Conservation (phyloP, 2,797 vertebrate species). For the Crotalus adamanteus region DNA sequence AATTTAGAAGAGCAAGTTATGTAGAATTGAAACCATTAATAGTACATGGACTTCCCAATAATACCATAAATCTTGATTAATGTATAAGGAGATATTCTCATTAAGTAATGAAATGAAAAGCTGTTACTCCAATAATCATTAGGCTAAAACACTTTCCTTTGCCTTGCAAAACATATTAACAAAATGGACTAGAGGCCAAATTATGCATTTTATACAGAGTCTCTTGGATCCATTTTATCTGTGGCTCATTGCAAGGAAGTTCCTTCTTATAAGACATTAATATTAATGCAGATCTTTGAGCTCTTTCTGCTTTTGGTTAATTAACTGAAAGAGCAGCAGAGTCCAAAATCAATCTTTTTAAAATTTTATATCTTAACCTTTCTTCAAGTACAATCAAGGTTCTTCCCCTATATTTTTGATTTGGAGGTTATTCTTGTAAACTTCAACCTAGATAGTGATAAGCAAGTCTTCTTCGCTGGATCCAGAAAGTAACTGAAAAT, state of each 20-base stretch:
- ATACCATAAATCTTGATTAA: slow-evolving; percentile 17
- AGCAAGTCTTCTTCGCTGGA: not conserved
- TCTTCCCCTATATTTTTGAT: slow-evolving; percentile 35
- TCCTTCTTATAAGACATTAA: slow-evolving; percentile 50
- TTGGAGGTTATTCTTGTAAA: slow-evolving; percentile 41
- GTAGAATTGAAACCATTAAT: slow-evolving; percentile 15
- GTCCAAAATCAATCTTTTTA: slow-evolving; percentile 55
- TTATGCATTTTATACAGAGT: slow-evolving; percentile 40
- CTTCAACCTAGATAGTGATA: slow-evolving; percentile 13
- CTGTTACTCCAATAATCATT: slow-evolving; percentile 14
- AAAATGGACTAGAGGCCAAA: slow-evolving; percentile 42
- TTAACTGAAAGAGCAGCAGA: slow-evolving; percentile 53
- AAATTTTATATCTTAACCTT: slow-evolving; percentile 55
- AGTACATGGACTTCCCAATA: slow-evolving; percentile 17
- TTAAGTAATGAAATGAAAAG: slow-evolving; percentile 31
- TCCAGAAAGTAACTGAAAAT: not conserved
- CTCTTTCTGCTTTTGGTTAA: slow-evolving; percentile 55
- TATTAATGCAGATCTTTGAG: slow-evolving; percentile 57
- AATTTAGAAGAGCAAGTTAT: not conserved
- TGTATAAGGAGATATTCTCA: slow-evolving; percentile 4
- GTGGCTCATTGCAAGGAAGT: slow-evolving; percentile 37
- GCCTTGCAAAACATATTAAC: not conserved
- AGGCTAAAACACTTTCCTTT: slow-evolving; percentile 13
- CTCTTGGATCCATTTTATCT: slow-evolving; percentile 21
- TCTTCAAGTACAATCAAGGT: slow-evolving; percentile 27